A percentile compares a stretch with the other conserved stretches of the same genome.
Evolutionary conservation across 2,113 vertebrate genomes (phyloP).

Genomic region (Scomber scombrus): DNA sequence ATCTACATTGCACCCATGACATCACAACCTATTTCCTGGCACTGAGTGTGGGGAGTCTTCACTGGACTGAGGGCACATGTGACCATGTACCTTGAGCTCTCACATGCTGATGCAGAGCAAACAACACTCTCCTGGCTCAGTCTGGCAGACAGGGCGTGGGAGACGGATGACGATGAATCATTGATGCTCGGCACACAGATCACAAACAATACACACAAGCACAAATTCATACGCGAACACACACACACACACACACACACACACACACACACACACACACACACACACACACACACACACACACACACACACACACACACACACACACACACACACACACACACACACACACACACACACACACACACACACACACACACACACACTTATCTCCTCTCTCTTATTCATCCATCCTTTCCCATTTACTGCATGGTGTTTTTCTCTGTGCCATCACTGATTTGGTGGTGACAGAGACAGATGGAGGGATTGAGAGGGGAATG

Average conservation of each 20-base stretch:
- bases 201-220: constrained; percentile 53
- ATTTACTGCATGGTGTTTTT: constrained; percentile 51
- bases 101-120: constrained; percentile 33
- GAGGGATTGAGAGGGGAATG: constrained; percentile 48
- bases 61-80: constrained; percentile 5
- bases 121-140: constrained; percentile 40
- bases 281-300: constrained; percentile 12
- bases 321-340: background rate
- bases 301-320: background rate
- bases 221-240: background rate
- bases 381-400: constrained; percentile 41
- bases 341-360: background rate
- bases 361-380: too few species aligned
- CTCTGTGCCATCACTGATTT: constrained; percentile 40
- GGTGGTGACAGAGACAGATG: constrained; percentile 73
- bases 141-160: constrained; percentile 70
- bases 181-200: constrained; percentile 62
- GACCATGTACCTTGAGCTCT: constrained; percentile 16
- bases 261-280: too few species aligned
- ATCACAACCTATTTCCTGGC: background rate
- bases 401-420: constrained; percentile 58
- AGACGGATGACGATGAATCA: constrained; percentile 68
- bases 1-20: background rate
- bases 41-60: background rate
- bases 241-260: background rate